Evolutionary conservation across 2,113 vertebrate genomes (phyloP).

Genomic region (Talpa occidentalis): DNA sequence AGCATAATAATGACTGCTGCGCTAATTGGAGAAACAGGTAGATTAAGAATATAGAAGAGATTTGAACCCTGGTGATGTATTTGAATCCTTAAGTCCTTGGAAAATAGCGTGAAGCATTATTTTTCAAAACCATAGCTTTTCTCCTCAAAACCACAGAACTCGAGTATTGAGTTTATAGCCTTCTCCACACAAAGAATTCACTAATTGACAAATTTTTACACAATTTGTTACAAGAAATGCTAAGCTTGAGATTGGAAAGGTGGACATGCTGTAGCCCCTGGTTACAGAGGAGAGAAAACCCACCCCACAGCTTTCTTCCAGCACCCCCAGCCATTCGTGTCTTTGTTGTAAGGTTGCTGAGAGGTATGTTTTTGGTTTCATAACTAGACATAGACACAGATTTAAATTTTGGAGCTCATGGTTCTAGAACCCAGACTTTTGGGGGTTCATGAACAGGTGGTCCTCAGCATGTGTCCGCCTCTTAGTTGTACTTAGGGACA

Average conservation of each 20-base stretch:
- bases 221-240: background rate
- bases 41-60: conserved; percentile 47
- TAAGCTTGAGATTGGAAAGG: background rate
- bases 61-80: background rate
- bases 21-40: conserved; percentile 67
- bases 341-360: background rate
- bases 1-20: conserved; percentile 52
- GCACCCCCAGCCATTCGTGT: background rate
- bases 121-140: conserved; percentile 39
- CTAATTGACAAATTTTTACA: background rate
- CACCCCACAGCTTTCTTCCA: background rate
- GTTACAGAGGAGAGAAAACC: background rate
- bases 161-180: conserved; percentile 29
- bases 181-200: conserved; percentile 29
- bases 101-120: conserved; percentile 37
- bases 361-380: background rate
- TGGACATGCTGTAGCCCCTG: background rate
- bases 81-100: conserved; percentile 48
- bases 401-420: background rate
- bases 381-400: background rate
- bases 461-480: background rate
- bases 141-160: conserved; percentile 19
- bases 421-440: background rate
- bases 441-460: background rate
- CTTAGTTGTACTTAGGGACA: background rate